Percentiles rank a stretch among this genome's conserved stretches.
Conservation (phyloP, 2,797 vertebrate genomes). For the Cetoscarus ocellatus region DNA sequence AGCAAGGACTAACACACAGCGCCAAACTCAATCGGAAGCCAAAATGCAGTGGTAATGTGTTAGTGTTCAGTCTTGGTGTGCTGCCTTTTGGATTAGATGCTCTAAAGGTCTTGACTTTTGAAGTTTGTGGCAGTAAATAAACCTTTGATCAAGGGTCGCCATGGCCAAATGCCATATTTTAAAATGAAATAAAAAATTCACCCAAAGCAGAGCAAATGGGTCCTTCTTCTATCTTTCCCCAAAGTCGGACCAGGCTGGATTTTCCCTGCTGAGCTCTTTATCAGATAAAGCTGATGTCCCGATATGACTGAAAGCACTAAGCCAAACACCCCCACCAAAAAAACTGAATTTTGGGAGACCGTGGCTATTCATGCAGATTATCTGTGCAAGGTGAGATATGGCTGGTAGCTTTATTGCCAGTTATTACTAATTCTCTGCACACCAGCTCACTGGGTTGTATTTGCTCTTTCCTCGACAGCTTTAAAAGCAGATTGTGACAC, state of each 20-base stretch:
- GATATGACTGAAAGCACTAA: constrained; percentile 59
- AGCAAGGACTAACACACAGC: constrained; percentile 14
- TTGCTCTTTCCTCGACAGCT: constrained; percentile 27
- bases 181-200: constrained; percentile 50
- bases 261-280: constrained; percentile 49
- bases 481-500: constrained; percentile 32
- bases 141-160: constrained; percentile 35
- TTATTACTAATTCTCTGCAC: constrained; percentile 42
- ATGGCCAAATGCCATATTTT: constrained; percentile 45
- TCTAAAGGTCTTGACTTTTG: constrained; percentile 38
- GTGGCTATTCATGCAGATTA: constrained; percentile 60
- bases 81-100: constrained; percentile 31
- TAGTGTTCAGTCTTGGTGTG: constrained; percentile 13
- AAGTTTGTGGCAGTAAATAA: constrained; percentile 55
- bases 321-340: constrained; percentile 29
- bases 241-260: constrained; percentile 43
- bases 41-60: constrained; percentile 23
- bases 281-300: constrained; percentile 62
- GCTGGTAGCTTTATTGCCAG: constrained; percentile 48
- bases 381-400: constrained; percentile 65
- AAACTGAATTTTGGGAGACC: constrained; percentile 56
- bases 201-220: constrained; percentile 42
- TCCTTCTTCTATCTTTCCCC: constrained; percentile 41
- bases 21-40: constrained; percentile 7
- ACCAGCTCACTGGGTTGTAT: constrained; percentile 34